Evolutionary conservation across 1,140 invertebrate genomes (phyloP), one percentile per base, ranked within the genome.

Genomic region (Cyclargus thomasi): DNA sequence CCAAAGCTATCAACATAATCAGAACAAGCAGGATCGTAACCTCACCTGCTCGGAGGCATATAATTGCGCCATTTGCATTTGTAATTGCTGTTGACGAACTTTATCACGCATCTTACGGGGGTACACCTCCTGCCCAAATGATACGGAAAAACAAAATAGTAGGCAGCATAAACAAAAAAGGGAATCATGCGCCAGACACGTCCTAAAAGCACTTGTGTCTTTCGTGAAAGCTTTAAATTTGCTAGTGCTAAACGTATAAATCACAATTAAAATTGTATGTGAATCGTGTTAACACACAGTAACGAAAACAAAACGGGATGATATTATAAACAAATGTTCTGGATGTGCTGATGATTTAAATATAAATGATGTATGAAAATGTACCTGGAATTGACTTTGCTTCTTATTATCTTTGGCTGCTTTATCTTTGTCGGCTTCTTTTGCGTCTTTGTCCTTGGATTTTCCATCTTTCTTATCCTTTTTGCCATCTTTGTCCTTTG

Each of bases 81-180:
- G 88, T 77, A 91, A 90, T 88, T 90, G 85, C 79, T 91, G 88
- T 86, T 92, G 90, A 82, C 92, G 92, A 78, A 94, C 92, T 90
- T 94, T 91, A 91, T 94, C 93, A 83, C 93, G 93, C 93, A 93
- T 94, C 93, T 94, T 94, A 91, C 92, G 92, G 76, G 93, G 93
- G 91, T 93, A 94, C 90, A 91, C 93, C 91, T 94, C 93, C 92
- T 93, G 90, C 83, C 90, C 89, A 90, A 88, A 90, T 86, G 82
- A 90, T 89, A 90, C 90, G 85, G 82, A 88, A 90, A 90, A 90
- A 90, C 86, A 82, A 90, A 89, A 90, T 86, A 88, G 85, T 85
- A 88, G 89, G 86, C 82, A 86, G 86, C 77, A 82, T 88, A 86
- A 91, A 88, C 82, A 87, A 85, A 89, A 88, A 82, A 21, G 55